These are phyloP conservation scores for Sebastes taczanowskii DNA, from an alignment of 2,797 vertebrate genomes.

Conservation along the genomic window DNA sequence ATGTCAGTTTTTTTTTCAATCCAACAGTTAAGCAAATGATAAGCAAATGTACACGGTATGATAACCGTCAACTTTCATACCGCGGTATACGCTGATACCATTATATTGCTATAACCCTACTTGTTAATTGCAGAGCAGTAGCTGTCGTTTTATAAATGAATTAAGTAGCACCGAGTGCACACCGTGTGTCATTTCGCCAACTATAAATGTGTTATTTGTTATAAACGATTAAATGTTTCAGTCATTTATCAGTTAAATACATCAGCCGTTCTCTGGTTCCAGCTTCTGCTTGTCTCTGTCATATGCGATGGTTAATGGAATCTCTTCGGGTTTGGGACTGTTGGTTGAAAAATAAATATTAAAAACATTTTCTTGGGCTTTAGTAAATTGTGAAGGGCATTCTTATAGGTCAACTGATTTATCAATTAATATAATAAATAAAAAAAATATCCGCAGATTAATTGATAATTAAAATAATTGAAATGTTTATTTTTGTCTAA, in stretches of 20 bases:
- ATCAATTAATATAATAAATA: background rate
- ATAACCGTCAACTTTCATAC: too few species aligned
- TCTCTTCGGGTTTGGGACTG: background rate
- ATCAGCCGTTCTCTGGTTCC: background rate
- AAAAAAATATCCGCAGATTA: background rate
- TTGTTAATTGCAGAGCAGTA: too few species aligned
- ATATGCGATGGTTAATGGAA: background rate
- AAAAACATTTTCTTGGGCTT: background rate
- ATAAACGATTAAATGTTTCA: too few species aligned
- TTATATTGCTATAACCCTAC: too few species aligned
- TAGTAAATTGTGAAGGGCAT: background rate
- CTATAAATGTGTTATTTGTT: too few species aligned
- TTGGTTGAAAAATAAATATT: background rate
- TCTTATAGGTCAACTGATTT: background rate
- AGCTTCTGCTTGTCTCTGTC: background rate
- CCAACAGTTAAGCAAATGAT: too few species aligned
- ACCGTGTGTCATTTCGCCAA: too few species aligned
- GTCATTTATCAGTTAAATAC: background rate
- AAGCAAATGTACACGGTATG: too few species aligned
- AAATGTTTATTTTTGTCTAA: background rate
- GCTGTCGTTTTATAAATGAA: too few species aligned
- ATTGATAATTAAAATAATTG: background rate
- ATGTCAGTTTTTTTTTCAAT: too few species aligned
- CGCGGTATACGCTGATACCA: too few species aligned
- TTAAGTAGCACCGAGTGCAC: too few species aligned